These are phyloP conservation scores for Lithophane leautieri DNA, from an alignment of 2,888 invertebrate species.

Conservation along the genomic window DNA sequence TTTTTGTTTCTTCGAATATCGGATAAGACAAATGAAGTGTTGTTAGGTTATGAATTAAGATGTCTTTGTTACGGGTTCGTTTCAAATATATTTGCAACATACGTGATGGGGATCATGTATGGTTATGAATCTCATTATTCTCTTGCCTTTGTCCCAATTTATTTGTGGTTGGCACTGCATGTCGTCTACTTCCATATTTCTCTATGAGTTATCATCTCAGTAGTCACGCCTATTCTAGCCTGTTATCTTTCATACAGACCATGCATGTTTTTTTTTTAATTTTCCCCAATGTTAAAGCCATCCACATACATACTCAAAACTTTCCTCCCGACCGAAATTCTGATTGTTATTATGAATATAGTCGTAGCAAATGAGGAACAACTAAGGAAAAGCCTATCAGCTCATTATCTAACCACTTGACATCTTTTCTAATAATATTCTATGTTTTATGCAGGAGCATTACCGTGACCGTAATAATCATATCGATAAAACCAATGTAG, in stretches of 20 bases:
- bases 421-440: background rate
- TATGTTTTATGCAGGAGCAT: background rate
- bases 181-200: background rate
- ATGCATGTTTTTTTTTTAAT: background rate
- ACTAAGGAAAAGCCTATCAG: background rate
- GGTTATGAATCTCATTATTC: background rate
- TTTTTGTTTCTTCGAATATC: background rate
- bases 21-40: background rate
- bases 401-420: background rate
- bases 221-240: background rate
- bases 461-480: background rate
- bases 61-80: background rate
- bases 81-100: background rate
- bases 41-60: background rate
- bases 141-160: background rate
- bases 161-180: background rate
- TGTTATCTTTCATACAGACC: background rate
- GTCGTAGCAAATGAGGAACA: background rate
- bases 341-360: background rate
- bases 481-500: conserved; percentile 14
- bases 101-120: background rate
- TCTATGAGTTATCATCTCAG: background rate
- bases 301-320: background rate
- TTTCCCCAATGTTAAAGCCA: too few relatives aligned
- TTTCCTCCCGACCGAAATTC: background rate